Evolutionary conservation across 2,888 invertebrate species (phyloP).

Genomic region (Ophion ventricosus): DNA sequence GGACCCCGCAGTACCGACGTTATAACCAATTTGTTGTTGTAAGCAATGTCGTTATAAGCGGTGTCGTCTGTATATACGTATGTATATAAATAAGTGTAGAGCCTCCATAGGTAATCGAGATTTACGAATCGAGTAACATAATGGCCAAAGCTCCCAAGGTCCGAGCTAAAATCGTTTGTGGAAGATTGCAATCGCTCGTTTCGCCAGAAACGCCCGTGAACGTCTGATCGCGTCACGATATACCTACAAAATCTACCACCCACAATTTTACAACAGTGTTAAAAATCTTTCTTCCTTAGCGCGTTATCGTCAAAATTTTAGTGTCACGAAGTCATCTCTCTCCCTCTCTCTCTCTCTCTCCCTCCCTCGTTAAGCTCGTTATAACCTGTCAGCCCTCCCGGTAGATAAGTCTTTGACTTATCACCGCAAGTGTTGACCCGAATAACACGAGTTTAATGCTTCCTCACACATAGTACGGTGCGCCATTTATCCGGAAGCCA

Average conservation of each 20-base stretch:
- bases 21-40: too few species aligned
- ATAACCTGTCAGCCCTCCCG: background rate
- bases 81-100: slow-evolving; percentile 8
- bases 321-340: background rate
- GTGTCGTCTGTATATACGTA: too few species aligned
- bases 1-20: too few species aligned
- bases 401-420: background rate
- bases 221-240: slow-evolving; percentile 26
- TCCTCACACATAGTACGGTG: background rate
- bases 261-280: slow-evolving; percentile 3
- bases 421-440: background rate
- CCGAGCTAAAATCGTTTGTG: slow-evolving; percentile 36
- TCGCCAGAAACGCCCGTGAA: slow-evolving; percentile 47
- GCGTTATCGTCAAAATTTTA: background rate
- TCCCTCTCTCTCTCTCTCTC: background rate
- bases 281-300: background rate
- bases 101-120: slow-evolving; percentile 45
- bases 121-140: slow-evolving; percentile 50
- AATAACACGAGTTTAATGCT: background rate
- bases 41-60: too few species aligned
- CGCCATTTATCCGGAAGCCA: background rate
- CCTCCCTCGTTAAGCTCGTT: background rate
- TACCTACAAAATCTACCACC: background rate
- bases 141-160: slow-evolving; percentile 18
- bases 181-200: slow-evolving; percentile 53